phyloP scores from a whole-genome alignment of 2,113 vertebrate species.

The Dicrurus megarhynchus region DNA sequence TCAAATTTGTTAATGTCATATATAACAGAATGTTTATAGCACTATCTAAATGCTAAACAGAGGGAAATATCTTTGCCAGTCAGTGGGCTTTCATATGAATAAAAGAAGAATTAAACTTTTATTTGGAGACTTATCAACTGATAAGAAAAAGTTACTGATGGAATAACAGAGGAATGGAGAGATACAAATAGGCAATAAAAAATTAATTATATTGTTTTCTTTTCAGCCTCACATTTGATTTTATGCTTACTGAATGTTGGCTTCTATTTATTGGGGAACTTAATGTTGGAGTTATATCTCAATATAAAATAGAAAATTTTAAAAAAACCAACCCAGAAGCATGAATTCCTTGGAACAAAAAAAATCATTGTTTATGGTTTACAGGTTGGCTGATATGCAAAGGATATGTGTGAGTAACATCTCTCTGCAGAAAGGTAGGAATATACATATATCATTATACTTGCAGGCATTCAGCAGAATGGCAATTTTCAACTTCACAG shows the following conservation, averaged over 20 bases:
- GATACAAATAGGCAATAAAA: neutral
- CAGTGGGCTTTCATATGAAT: neutral
- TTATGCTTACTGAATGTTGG: neutral
- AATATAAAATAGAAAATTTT: neutral
- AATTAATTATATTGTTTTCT: neutral
- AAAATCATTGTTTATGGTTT: neutral
- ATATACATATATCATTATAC: neutral
- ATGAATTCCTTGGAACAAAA: neutral
- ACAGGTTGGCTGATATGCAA: neutral
- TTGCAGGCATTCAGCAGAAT: constrained; percentile 20
- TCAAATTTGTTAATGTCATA: neutral
- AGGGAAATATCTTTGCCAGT: neutral
- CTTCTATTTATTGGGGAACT: neutral
- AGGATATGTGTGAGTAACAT: neutral
- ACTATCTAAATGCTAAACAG: constrained; percentile 5
- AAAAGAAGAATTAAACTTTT: neutral
- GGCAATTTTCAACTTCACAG: constrained; percentile 47
- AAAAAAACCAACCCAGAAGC: neutral
- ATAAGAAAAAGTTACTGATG: neutral
- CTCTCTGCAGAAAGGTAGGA: neutral
- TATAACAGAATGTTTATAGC: neutral
- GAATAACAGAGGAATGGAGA: neutral
- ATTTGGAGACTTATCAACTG: neutral
- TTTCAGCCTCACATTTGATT: neutral
- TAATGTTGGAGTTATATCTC: neutral